Percentiles rank a stretch among this genome's conserved stretches.
Conservation (phyloP, 2,113 vertebrate species). For the Cyprinodon brontotheroides region DNA sequence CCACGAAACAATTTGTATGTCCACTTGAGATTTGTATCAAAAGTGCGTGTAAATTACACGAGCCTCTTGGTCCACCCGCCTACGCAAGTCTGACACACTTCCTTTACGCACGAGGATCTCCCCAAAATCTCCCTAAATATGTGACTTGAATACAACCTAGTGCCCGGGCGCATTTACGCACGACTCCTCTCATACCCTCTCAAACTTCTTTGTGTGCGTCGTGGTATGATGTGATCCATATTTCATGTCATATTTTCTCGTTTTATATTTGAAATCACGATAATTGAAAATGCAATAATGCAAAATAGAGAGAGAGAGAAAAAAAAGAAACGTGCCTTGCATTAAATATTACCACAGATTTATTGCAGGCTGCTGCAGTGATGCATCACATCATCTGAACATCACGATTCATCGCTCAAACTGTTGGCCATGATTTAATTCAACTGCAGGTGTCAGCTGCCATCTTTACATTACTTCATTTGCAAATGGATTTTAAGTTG, state of each 20-base stretch:
- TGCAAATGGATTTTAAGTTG: not conserved
- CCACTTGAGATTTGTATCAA: not conserved
- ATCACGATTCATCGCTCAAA: slow-evolving; percentile 49
- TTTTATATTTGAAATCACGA: not conserved
- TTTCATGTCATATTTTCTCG: not conserved
- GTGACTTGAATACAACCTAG: slow-evolving; percentile 23
- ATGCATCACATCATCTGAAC: slow-evolving; percentile 46
- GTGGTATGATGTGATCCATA: not conserved
- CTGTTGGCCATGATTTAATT: slow-evolving; percentile 9
- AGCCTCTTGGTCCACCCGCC: slow-evolving; percentile 35
- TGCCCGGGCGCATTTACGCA: slow-evolving; percentile 28
- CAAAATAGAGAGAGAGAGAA: not conserved
- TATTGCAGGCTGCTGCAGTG: slow-evolving; percentile 54
- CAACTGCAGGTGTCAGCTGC: not conserved
- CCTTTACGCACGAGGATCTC: slow-evolving; percentile 68
- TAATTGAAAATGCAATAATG: not conserved
- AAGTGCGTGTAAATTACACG: slow-evolving; percentile 24
- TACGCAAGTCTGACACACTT: slow-evolving; percentile 63
- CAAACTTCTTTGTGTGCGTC: not conserved
- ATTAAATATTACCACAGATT: slow-evolving; percentile 28
- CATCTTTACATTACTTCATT: not conserved
- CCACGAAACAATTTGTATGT: not conserved
- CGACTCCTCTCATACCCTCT: slow-evolving; percentile 27
- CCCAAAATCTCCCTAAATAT: slow-evolving; percentile 48
- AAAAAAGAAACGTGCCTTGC: slow-evolving; percentile 22